A percentile compares a stretch with the other conserved stretches of the same genome.
phyloP scores from a whole-genome alignment of 2,888 invertebrate genomes.

The Perithous albicinctus region DNA sequence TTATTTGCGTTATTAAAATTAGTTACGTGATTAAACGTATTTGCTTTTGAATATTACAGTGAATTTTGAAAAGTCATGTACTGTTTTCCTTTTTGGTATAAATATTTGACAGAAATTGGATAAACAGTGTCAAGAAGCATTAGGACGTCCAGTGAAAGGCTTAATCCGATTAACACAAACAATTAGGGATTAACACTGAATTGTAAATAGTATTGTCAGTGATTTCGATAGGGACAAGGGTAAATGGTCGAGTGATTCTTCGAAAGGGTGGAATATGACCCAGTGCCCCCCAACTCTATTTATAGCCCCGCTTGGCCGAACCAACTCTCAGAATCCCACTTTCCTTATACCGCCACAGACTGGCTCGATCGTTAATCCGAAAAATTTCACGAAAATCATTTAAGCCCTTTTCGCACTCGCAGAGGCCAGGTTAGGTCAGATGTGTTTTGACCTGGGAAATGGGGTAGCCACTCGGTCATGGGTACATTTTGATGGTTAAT shows the following conservation, averaged over 20 bases:
- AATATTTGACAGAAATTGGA: background rate
- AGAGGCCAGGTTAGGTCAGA: background rate
- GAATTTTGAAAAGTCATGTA: background rate
- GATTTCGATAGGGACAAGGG: background rate
- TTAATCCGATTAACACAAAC: conserved; percentile 43
- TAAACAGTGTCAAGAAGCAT: background rate
- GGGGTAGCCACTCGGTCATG: conserved; percentile 38
- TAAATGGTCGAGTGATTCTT: conserved; percentile 13
- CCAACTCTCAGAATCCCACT: conserved; percentile 55
- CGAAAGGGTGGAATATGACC: conserved; percentile 58
- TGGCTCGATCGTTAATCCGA: background rate
- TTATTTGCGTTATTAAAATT: no score
- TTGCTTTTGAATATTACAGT: background rate
- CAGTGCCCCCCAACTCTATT: conserved; percentile 59
- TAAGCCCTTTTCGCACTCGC: background rate
- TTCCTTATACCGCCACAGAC: conserved; percentile 38
- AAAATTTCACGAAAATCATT: conserved; percentile 17
- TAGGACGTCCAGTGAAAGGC: background rate
- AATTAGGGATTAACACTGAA: conserved; percentile 23
- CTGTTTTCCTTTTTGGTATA: background rate
- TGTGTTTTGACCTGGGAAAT: conserved; percentile 19
- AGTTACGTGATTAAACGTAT: background rate
- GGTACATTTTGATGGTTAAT: conserved; percentile 56
- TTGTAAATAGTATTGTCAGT: background rate
- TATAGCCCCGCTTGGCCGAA: background rate